Base-by-base conservation (phyloP, 1,140 invertebrate species). In the Sinella curviseta region DNA sequence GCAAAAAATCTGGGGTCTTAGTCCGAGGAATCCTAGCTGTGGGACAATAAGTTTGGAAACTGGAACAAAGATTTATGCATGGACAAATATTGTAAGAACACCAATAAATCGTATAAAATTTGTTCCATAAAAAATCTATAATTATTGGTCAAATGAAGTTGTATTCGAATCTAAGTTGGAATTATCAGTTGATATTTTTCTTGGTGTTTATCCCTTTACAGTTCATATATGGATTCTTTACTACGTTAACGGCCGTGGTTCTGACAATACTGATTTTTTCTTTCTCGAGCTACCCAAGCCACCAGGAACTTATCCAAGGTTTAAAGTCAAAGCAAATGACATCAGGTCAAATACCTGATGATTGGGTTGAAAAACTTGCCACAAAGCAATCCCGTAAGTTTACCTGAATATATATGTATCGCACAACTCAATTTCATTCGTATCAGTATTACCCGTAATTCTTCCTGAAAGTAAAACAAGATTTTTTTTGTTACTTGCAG, bases 221-320 rank as follows among this genome's bases (percentile, higher is more conserved):
- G n/a, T n/a, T n/a, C n/a, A n/a, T n/a, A n/a, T n/a, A n/a, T n/a
- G n/a, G n/a, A n/a, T n/a, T n/a, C n/a, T n/a, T n/a, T n/a, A n/a
- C n/a, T n/a, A n/a, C n/a, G n/a, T n/a, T n/a, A n/a, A n/a, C n/a
- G n/a, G n/a, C n/a, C n/a, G n/a, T n/a, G n/a, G n/a, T n/a, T n/a
- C n/a, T n/a, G n/a, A n/a, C n/a, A 70, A 70, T 70, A 31, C 24
- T 31, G 65, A 33, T 70, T 70, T 70, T 8, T 70, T 48, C 20
- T 48, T 8, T 8, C 39, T 48, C 8, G 39, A 48, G 20, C 8
- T 20, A 48, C 2, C 26, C 65, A 70, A 70, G 65, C n/a, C 26
- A 70, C 31, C 8, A 33, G 26, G 65, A 70, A 17, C 2, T 31
- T 70, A 14, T 24, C 1, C 3, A 70, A 14, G 26, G 4, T 31